Percentiles rank a stretch among this genome's conserved stretches.
phyloP scores from a whole-genome alignment of 2,797 vertebrate genomes.

The Carduelis carduelis region DNA sequence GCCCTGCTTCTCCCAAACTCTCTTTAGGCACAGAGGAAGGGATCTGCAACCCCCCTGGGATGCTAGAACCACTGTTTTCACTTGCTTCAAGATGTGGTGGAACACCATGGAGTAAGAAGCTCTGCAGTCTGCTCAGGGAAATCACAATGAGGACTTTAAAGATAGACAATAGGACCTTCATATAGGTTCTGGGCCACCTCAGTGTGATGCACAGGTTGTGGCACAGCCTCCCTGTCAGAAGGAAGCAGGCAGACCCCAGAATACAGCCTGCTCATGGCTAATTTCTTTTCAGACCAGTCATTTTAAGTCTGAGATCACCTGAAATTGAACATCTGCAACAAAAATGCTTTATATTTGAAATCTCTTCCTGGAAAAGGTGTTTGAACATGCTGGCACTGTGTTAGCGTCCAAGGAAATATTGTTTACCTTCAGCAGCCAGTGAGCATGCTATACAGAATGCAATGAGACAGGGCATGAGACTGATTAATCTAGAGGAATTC shows the following conservation, averaged over 20 bases:
- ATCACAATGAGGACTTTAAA: not conserved
- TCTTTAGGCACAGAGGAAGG: not conserved
- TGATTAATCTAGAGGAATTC: not conserved
- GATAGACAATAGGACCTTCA: not conserved
- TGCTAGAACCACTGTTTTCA: not conserved
- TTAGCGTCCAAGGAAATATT: not conserved
- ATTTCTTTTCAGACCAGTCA: not conserved
- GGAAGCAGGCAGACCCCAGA: rapidly evolving
- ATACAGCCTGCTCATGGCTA: not conserved
- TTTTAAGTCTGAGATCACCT: not conserved
- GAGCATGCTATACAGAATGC: not conserved
- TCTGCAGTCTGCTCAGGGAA: not conserved
- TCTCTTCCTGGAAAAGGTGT: not conserved
- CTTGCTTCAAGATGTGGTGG: not conserved
- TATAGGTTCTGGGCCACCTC: rapidly evolving
- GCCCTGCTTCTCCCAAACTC: not conserved
- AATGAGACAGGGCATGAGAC: not conserved
- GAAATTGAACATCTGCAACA: not conserved
- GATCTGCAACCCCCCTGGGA: rapidly evolving
- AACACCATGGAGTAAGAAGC: not conserved
- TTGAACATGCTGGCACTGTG: not conserved
- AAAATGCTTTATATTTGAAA: not conserved
- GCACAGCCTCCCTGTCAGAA: not conserved
- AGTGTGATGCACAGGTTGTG: rapidly evolving
- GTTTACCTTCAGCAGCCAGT: not conserved